phyloP scores from a whole-genome alignment of 2,113 vertebrate species.

The Tychaedon coryphoeus region DNA sequence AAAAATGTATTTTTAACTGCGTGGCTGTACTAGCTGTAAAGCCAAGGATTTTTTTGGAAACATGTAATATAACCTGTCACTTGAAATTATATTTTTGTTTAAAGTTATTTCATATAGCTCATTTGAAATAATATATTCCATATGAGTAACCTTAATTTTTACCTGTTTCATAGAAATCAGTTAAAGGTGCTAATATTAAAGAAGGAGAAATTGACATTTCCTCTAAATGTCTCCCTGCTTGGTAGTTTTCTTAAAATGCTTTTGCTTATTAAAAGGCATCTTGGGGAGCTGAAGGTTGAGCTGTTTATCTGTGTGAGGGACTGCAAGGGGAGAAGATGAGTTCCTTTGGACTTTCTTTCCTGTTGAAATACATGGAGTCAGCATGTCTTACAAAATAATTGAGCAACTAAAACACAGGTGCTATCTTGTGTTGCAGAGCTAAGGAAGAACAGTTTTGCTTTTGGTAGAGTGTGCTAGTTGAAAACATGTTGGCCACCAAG shows the following conservation, averaged over 20 bases:
- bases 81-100: background rate
- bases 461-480: background rate
- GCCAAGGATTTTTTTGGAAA: background rate
- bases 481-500: slow-evolving; percentile 60
- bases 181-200: background rate
- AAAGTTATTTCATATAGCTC: background rate
- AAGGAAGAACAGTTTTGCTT: background rate
- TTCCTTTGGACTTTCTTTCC: slow-evolving; percentile 25
- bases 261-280: background rate
- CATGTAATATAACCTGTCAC: background rate
- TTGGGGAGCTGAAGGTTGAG: background rate
- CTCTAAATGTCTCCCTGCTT: background rate
- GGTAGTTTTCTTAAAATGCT: background rate
- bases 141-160: background rate
- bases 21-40: background rate
- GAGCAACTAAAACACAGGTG: background rate
- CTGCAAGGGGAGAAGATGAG: background rate
- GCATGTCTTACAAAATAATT: slow-evolving; percentile 1
- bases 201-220: background rate
- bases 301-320: background rate
- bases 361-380: background rate
- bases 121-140: background rate
- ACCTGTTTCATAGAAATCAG: background rate
- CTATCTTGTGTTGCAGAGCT: slow-evolving; percentile 64
- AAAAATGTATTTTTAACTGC: background rate